These are phyloP conservation scores for Synergus itoensis DNA, from an alignment of 2,888 invertebrate genomes.

Conservation along the genomic window DNA sequence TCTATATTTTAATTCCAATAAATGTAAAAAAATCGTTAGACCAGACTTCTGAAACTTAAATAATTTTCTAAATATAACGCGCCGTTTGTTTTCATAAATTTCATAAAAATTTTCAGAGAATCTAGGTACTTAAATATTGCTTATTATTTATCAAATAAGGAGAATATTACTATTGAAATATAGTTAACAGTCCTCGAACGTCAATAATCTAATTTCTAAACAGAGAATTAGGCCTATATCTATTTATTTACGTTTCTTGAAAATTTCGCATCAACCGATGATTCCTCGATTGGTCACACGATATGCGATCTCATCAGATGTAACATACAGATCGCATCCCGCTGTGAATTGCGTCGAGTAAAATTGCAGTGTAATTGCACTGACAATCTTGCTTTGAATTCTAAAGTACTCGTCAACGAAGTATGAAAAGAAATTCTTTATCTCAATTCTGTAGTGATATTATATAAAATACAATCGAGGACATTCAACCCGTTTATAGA, in stretches of 20 bases:
- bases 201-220: not conserved
- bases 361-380: constrained; percentile 51
- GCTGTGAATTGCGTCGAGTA: constrained; percentile 47
- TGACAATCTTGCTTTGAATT: constrained; percentile 33
- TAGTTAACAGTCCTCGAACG: no score
- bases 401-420: constrained; percentile 29
- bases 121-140: no score
- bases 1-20: no score
- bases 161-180: no score
- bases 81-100: no score
- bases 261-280: constrained; percentile 13
- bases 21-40: no score
- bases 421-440: constrained; percentile 8
- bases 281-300: constrained; percentile 43
- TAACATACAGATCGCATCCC: constrained; percentile 26
- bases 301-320: constrained; percentile 44
- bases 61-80: no score
- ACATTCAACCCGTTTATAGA: not conserved
- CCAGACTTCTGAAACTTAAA: no score
- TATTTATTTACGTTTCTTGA: not conserved
- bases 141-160: no score
- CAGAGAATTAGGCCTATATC: not conserved
- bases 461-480: constrained; percentile 29
- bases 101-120: no score
- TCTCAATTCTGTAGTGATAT: constrained; percentile 10